Base-by-base conservation (phyloP, 1,140 invertebrate species). In the Glossosoma conforme region DNA sequence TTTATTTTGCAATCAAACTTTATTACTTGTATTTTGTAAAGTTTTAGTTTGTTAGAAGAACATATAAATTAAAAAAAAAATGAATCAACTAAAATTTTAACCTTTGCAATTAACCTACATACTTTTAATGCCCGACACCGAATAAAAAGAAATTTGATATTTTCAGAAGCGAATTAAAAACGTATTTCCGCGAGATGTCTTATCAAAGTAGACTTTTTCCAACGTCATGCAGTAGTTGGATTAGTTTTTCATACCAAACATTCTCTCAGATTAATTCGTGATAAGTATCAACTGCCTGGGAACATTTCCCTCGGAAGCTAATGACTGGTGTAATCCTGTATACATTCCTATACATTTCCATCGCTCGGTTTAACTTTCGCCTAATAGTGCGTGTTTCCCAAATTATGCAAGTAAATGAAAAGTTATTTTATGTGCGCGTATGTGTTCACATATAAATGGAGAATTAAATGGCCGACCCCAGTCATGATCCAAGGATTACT, bases 401-500 rank as follows among this genome's bases (percentile, higher is more conserved):
- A 48, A 54, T 54, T 54, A 47, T 43, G 45, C 52, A 35, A 50
- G 40, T 50, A 54, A 49, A 54, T 49, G 52, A 54, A 44, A 49
- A 54, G 45, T 54, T 49, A 54, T 54, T 49, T 49, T 49, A 47
- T 40, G 52, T 42, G 20, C 42, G 43, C 28, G 14, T 38, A 22
- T 38, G 20, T 48, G 28, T 48, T 48, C 40, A 17, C 47, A 49
- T 42, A 44, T 49, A 54, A 49, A 51, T 56, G 47, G 14, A 33
- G 47, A 51, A 56, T 56, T 56, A 56, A 56, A 56, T 36, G 37
- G 17, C 18, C 22, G 42, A 49, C 53, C 53, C 41, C 22, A 35
- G 42, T 43, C 53, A 56, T 50, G 53, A 56, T 56, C 53, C 47
- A 35, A 44, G 53, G 53, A 50, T 56, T 56, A 56, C 20, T 25